Evolutionary conservation across 2,113 vertebrate species (phyloP).

Genomic region (Okapia johnstoni): DNA sequence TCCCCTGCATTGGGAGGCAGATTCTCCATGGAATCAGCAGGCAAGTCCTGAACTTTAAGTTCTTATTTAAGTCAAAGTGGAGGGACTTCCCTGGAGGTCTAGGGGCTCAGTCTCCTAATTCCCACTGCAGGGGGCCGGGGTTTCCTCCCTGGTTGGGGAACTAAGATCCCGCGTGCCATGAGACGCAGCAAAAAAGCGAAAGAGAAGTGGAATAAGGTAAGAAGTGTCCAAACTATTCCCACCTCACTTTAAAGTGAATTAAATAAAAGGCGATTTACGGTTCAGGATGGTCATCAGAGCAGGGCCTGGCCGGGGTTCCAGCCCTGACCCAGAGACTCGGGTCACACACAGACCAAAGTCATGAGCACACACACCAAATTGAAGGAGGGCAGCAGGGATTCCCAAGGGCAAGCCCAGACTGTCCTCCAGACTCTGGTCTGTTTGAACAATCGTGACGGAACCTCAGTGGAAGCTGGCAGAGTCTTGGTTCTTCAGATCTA

Average conservation of each 20-base stretch:
- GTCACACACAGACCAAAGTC: background rate
- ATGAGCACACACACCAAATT: background rate
- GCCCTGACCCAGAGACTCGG: too few species aligned
- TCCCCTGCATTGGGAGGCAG: background rate
- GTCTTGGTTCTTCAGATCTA: background rate
- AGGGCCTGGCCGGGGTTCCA: background rate
- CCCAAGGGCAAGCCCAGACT: background rate
- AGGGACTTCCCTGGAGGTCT: background rate
- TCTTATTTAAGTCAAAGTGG: background rate
- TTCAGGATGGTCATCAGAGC: background rate
- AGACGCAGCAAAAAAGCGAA: background rate
- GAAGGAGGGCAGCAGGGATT: background rate
- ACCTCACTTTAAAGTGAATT: background rate
- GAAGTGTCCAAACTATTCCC: background rate
- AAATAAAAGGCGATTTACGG: background rate
- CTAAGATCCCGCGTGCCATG: background rate
- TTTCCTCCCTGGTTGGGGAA: background rate
- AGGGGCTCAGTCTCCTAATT: background rate
- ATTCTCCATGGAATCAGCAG: background rate
- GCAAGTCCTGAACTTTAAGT: background rate
- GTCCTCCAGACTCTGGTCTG: background rate
- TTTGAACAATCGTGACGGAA: background rate
- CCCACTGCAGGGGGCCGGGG: background rate
- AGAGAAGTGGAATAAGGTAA: background rate
- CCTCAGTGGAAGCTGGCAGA: background rate